These are phyloP conservation scores for Drosophila seguyi DNA, from an alignment of 1,140 invertebrate genomes.

Conservation along the genomic window DNA sequence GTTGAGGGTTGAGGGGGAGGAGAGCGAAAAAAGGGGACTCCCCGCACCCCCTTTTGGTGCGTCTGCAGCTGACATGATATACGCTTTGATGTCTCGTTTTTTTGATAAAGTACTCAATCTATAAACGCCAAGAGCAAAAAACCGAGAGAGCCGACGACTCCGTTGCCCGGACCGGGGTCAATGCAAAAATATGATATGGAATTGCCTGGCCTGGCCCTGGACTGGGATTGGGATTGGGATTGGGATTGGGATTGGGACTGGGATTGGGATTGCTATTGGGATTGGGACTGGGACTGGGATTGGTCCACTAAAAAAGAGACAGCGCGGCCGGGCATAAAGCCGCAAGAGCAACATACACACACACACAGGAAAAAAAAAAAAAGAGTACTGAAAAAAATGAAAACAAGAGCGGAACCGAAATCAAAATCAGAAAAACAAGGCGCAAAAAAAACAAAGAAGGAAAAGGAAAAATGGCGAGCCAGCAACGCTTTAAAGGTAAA, in stretches of 20 bases:
- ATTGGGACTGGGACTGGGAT: constrained; percentile 9
- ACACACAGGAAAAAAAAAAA: too few relatives aligned
- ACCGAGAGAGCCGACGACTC: constrained; percentile 33
- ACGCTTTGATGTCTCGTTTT: constrained; percentile 82
- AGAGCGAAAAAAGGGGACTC: background rate
- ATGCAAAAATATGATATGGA: constrained; percentile 78
- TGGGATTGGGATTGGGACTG: background rate
- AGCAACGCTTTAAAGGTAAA: constrained; percentile 74
- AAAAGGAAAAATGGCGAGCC: constrained; percentile 66
- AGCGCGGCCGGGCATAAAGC: constrained; percentile 10
- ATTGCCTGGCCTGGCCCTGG: constrained; percentile 66
- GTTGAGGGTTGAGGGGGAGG: background rate
- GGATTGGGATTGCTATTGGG: constrained; percentile 5
- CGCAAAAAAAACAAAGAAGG: constrained; percentile 1
- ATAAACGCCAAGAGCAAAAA: constrained; percentile 81
- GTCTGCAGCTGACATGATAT: constrained; percentile 80
- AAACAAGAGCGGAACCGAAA: constrained; percentile 28
- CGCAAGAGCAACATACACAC: constrained; percentile 15
- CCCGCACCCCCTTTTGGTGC: constrained; percentile 20
- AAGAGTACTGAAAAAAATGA: background rate
- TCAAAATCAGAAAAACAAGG: constrained; percentile 17
- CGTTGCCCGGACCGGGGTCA: constrained; percentile 53
- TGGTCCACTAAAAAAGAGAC: constrained; percentile 41
- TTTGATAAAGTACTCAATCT: constrained; percentile 83
- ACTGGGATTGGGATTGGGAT: constrained; percentile 2